These are phyloP conservation scores for Nemoura dubitans DNA, from an alignment of 2,888 invertebrate genomes.

Conservation along the genomic window DNA sequence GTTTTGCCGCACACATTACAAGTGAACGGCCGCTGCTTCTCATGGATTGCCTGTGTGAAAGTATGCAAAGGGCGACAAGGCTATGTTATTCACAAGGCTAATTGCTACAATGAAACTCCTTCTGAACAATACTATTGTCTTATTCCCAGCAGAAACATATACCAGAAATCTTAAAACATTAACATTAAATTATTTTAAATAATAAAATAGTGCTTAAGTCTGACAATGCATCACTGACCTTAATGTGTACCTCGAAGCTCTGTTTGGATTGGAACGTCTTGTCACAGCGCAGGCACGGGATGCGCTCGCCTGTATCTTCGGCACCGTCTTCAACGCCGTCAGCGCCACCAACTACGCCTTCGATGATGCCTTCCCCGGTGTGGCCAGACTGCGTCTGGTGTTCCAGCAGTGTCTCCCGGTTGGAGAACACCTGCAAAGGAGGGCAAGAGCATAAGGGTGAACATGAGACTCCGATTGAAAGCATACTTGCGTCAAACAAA, in stretches of 20 bases:
- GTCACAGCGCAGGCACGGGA: slow-evolving; percentile 67
- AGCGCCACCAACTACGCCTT: slow-evolving; percentile 56
- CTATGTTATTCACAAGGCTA: too few species aligned
- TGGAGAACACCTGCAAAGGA: not conserved
- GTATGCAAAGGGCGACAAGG: too few species aligned
- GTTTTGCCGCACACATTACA: slow-evolving; percentile 68
- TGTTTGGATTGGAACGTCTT: slow-evolving; percentile 69
- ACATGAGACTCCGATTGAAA: too few species aligned
- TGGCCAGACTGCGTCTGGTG: not conserved
- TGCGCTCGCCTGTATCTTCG: slow-evolving; percentile 52
- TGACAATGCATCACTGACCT: too few species aligned
- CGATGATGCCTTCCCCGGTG: slow-evolving; percentile 56
- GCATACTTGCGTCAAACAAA: too few species aligned
- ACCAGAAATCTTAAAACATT: too few species aligned
- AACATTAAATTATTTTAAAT: too few species aligned
- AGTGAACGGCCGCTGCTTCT: slow-evolving; percentile 65
- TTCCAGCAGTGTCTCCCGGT: not conserved
- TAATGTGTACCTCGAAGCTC: slow-evolving; percentile 68
- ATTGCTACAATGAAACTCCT: too few species aligned
- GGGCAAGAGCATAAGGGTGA: too few species aligned
- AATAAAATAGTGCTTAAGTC: too few species aligned
- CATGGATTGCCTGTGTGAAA: slow-evolving; percentile 63
- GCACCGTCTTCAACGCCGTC: slow-evolving; percentile 30
- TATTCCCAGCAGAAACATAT: too few species aligned
- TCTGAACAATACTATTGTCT: too few species aligned